phyloP scores from a whole-genome alignment of 2,888 invertebrate species.

The Orthonevra nobilis region DNA sequence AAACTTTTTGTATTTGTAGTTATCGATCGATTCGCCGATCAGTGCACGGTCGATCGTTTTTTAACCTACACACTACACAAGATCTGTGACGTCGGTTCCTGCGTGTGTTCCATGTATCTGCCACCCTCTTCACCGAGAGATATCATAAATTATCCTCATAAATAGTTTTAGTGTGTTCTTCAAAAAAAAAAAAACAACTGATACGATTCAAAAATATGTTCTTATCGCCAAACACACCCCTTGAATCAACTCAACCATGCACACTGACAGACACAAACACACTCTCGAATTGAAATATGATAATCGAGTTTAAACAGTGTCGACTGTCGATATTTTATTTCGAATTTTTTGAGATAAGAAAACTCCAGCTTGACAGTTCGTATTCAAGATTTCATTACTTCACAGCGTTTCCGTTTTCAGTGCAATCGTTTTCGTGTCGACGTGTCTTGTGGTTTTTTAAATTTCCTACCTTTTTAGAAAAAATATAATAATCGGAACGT shows the following conservation, averaged over 20 bases:
- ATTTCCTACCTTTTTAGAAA: too few species aligned
- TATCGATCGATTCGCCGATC: constrained; percentile 30
- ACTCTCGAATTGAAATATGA: constrained; percentile 3
- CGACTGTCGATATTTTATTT: constrained; percentile 58
- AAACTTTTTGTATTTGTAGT: constrained; percentile 17
- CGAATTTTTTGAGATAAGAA: constrained; percentile 46
- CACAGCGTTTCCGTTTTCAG: constrained; percentile 21
- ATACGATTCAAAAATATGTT: constrained; percentile 25
- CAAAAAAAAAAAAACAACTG: constrained; percentile 11
- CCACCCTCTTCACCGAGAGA: not conserved
- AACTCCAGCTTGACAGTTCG: constrained; percentile 54
- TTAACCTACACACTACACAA: constrained; percentile 9
- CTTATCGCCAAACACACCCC: constrained; percentile 53
- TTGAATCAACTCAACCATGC: not conserved
- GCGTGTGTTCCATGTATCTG: not conserved
- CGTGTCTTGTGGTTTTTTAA: too few species aligned
- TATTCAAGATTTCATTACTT: constrained; percentile 27
- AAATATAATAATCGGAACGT: too few species aligned
- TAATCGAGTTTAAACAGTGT: constrained; percentile 60
- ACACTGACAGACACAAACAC: constrained; percentile 14
- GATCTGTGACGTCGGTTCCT: too few species aligned
- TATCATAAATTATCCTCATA: constrained; percentile 13
- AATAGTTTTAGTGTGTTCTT: not conserved
- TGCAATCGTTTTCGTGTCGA: constrained; percentile 6
- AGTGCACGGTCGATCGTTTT: constrained; percentile 36